Percentiles rank a stretch among this genome's conserved stretches.
Evolutionary conservation across 1,140 invertebrate genomes (phyloP).

Genomic region (Pseudobourletiella spinata): DNA sequence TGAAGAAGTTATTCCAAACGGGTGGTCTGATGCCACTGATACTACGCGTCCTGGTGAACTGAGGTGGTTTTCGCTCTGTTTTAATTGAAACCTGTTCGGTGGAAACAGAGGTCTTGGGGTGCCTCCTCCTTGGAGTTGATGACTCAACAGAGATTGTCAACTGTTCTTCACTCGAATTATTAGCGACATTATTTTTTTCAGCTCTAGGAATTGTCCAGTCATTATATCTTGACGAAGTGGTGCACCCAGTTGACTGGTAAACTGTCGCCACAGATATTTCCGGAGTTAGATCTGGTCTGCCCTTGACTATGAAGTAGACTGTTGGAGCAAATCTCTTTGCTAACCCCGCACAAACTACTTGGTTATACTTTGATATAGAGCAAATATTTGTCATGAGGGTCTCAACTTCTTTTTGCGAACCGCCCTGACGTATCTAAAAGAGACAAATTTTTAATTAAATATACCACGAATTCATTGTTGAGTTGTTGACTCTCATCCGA

Average conservation of each 20-base stretch:
- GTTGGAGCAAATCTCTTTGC: slow-evolving; percentile 21
- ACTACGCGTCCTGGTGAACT: not conserved
- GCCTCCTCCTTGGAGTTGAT: not conserved
- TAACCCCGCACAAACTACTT: slow-evolving; percentile 25
- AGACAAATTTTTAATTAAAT: not conserved
- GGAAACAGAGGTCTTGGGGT: not conserved
- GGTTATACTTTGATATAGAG: not conserved
- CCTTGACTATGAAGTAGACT: slow-evolving; percentile 46
- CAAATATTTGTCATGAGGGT: not conserved
- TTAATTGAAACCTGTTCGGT: not conserved
- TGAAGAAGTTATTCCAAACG: not conserved
- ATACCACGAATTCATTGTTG: not conserved
- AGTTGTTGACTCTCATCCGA: not conserved
- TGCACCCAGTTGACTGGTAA: slow-evolving; percentile 44
- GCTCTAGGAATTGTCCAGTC: not conserved
- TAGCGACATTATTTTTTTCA: not conserved
- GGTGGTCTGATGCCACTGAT: not conserved
- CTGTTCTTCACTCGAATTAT: not conserved
- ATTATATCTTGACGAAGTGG: slow-evolving; percentile 28
- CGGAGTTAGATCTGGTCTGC: slow-evolving; percentile 43
- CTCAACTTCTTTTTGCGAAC: not conserved
- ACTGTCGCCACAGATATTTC: slow-evolving; percentile 48
- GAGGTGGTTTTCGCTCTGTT: not conserved
- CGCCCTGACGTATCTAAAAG: not conserved
- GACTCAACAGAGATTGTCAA: not conserved